Percentiles rank a stretch among this genome's conserved stretches.
Evolutionary conservation across 2,797 vertebrate genomes (phyloP).

Genomic region (Rhinatrema bivittatum): DNA sequence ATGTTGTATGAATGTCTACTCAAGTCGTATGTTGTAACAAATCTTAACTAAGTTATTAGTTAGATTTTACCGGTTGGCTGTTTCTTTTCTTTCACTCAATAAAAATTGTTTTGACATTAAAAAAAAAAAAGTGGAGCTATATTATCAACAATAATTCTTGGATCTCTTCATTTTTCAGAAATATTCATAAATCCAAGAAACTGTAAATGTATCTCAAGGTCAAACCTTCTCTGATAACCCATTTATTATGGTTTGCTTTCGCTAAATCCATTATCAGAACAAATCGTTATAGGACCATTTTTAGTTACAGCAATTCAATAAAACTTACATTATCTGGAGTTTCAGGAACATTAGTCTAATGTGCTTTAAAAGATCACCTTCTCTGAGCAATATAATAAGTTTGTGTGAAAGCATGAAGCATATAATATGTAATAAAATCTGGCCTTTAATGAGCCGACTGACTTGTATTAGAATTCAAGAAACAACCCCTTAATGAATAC

Average conservation of each 20-base stretch:
- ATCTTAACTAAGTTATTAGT: too few relatives aligned
- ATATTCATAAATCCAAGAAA: constrained; percentile 38
- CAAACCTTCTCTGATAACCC: constrained; percentile 40
- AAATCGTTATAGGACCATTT: constrained; percentile 62
- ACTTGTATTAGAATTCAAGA: constrained; percentile 47
- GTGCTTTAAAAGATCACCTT: constrained; percentile 83
- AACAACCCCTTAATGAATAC: constrained; percentile 49
- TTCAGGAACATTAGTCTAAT: constrained; percentile 86
- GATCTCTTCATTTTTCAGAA: constrained; percentile 26
- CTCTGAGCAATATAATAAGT: constrained; percentile 78
- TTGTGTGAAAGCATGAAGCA: constrained; percentile 88
- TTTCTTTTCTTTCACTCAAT: not conserved
- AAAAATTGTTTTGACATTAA: too few relatives aligned
- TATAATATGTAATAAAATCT: constrained; percentile 88
- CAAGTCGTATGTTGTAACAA: constrained; percentile 6
- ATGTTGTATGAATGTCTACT: constrained; percentile 13
- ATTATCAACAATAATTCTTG: constrained; percentile 7
- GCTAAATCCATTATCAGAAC: constrained; percentile 57
- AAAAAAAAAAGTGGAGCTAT: too few relatives aligned
- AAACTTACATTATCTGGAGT: constrained; percentile 75
- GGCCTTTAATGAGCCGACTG: constrained; percentile 83
- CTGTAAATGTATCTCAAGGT: constrained; percentile 47
- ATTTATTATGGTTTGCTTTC: constrained; percentile 57
- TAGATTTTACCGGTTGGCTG: too few relatives aligned
- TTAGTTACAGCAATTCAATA: constrained; percentile 64